phyloP scores from a whole-genome alignment of 2,888 invertebrate species.

The Synanthedon andrenaeformis region DNA sequence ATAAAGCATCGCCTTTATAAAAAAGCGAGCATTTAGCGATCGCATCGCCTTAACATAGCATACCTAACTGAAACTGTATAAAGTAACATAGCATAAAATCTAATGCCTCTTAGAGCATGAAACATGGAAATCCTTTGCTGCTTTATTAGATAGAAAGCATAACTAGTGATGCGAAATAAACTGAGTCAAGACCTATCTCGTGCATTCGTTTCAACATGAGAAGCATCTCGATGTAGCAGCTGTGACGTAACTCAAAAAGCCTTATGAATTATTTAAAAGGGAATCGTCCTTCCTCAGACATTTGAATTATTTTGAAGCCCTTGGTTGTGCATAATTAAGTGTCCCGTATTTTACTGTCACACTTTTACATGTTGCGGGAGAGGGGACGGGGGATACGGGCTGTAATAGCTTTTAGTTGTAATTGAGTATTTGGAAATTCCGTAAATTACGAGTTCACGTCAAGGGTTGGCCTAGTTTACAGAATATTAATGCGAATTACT shows the following conservation, averaged over 20 bases:
- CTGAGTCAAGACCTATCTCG: slow-evolving; percentile 34
- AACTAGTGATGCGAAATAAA: slow-evolving; percentile 26
- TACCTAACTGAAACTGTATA: too few relatives aligned
- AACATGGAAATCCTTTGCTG: slow-evolving; percentile 24
- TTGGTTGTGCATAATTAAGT: slow-evolving; percentile 48
- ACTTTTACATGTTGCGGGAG: slow-evolving; percentile 18
- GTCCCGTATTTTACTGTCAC: slow-evolving; percentile 24
- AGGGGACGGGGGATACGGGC: not conserved
- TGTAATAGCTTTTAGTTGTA: slow-evolving; percentile 5
- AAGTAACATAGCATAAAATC: too few relatives aligned
- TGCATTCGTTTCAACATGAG: slow-evolving; percentile 21
- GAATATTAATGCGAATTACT: not conserved
- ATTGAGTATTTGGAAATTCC: slow-evolving; percentile 21
- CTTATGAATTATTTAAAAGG: slow-evolving; percentile 58
- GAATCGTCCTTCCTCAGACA: slow-evolving; percentile 41
- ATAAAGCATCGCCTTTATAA: too few relatives aligned
- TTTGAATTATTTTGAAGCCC: slow-evolving; percentile 57
- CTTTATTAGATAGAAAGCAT: slow-evolving; percentile 24
- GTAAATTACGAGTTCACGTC: slow-evolving; percentile 18
- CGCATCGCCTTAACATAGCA: too few relatives aligned
- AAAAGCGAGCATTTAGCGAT: too few relatives aligned
- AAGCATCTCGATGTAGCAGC: slow-evolving; percentile 19
- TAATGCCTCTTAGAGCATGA: not conserved
- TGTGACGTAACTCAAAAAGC: slow-evolving; percentile 36
- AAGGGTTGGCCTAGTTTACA: slow-evolving; percentile 11